A percentile compares a stretch with the other conserved stretches of the same genome.
These are phyloP conservation scores for Plebejus melissa DNA, from an alignment of 2,888 invertebrate genomes.

Conservation along the genomic window DNA sequence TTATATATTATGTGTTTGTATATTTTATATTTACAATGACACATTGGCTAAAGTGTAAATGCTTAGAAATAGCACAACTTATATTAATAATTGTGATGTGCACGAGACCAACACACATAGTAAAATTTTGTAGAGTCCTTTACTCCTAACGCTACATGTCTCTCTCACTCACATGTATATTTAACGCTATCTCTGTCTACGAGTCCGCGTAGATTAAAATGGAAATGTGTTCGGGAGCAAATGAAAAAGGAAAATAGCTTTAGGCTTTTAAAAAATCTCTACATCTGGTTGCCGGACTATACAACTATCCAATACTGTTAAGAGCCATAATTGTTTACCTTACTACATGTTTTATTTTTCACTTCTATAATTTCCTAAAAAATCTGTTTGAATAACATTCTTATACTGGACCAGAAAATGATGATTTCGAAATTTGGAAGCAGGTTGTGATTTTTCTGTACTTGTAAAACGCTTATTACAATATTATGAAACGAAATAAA, in stretches of 20 bases:
- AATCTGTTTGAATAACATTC: not conserved
- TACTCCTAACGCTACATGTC: too few relatives aligned
- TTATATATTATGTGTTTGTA: slow-evolving; percentile 33
- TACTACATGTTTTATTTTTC: not conserved
- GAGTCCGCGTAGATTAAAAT: too few relatives aligned
- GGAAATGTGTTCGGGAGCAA: too few relatives aligned
- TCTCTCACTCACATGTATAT: too few relatives aligned
- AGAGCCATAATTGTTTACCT: too few relatives aligned
- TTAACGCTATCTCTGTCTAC: too few relatives aligned
- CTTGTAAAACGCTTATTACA: slow-evolving; percentile 44
- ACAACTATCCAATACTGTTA: too few relatives aligned
- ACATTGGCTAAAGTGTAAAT: slow-evolving; percentile 28
- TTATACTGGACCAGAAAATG: not conserved
- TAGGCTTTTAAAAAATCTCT: too few relatives aligned
- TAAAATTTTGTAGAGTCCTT: too few relatives aligned
- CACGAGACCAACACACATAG: too few relatives aligned
- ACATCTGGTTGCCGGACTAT: too few relatives aligned
- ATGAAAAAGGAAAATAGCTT: too few relatives aligned
- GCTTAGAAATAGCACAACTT: slow-evolving; percentile 33
- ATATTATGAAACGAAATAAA: slow-evolving; percentile 46
- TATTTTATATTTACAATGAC: slow-evolving; percentile 14
- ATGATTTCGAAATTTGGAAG: not conserved
- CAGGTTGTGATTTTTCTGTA: slow-evolving; percentile 62
- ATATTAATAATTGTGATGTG: not conserved
- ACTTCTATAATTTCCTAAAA: not conserved